Base-by-base conservation (phyloP, 2,113 vertebrate genomes). In the Apeltes quadracus region DNA sequence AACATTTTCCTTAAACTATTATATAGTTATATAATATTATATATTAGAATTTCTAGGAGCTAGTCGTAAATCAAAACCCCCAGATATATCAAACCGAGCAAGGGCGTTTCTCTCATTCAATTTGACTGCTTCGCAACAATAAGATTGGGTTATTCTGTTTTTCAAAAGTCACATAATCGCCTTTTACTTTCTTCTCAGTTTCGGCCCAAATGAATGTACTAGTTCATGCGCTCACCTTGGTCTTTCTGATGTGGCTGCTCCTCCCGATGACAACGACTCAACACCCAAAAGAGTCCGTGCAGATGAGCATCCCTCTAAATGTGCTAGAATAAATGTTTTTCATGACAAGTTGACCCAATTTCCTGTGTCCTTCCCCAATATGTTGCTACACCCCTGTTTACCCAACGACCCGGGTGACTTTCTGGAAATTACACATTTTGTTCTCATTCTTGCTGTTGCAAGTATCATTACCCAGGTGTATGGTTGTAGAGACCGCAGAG, bases 221-320 rank as follows among this genome's bases (percentile, higher is more conserved):
- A 25, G 5, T 23, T 55, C n/a, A n/a, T 39, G 44, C 3, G 57
- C 84, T 84, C 58, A 88, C 84, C 84, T 75, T n/a, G 25, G 8
- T 2, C 43, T 38, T 13, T 38, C 10, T 4, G 53, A 7, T 0
- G 1, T 1, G 16, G 25, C 16, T 59, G 6, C 51, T 14, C 39
- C 51, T 14, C 2, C 27, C 10, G 67, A 57, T 5, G 38, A 56
- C 39, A n/a, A 34, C 38, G 58, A 2, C 27, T 8, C 29, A 0
- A 23, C 29, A 25, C 16, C 32, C 10, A 56, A 73, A 70, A 62
- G 62, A 66, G 10, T 27, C 34, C 3, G 23, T 5, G 1, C 2
- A 1, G 5, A 29, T 15, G 22, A 76, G 3, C 14, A 38, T 22
- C 14, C 23, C 20, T 61, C 64, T 38, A 66, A 68, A 10, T 14